Conservation (phyloP, 2,888 invertebrate genomes). For the Lomographa bimaculata region DNA sequence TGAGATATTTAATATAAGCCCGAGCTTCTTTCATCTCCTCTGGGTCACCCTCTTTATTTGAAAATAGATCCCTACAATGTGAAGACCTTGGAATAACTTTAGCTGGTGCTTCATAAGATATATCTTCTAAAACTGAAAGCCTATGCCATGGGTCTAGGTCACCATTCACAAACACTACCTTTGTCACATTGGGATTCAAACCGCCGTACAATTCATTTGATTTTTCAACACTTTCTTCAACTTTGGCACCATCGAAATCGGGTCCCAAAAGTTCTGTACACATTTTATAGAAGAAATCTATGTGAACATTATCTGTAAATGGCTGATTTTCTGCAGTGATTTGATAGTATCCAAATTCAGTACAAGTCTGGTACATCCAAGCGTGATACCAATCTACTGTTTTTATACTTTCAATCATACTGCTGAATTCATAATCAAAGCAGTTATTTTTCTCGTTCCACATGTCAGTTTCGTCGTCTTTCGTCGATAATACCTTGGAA, state of each 20-base stretch:
- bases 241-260: constrained; percentile 52
- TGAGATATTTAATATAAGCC: constrained; percentile 56
- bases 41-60: constrained; percentile 48
- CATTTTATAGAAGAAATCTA: constrained; percentile 63
- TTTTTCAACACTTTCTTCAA: constrained; percentile 59
- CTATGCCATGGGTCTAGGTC: constrained; percentile 84
- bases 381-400: constrained; percentile 31
- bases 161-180: constrained; percentile 84
- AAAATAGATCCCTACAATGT: constrained; percentile 63
- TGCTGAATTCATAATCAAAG: constrained; percentile 55
- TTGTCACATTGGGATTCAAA: constrained; percentile 68
- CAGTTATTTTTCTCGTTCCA: constrained; percentile 49
- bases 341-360: constrained; percentile 90
- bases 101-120: constrained; percentile 64
- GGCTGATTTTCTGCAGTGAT: constrained; percentile 83
- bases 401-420: no score
- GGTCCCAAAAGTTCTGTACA: constrained; percentile 70
- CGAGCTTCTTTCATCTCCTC: constrained; percentile 65
- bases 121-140: constrained; percentile 73
- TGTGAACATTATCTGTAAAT: constrained; percentile 77
- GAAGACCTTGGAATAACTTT: constrained; percentile 53
- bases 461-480: constrained; percentile 37
- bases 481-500: constrained; percentile 31
- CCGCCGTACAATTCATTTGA: constrained; percentile 80
- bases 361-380: constrained; percentile 91